These are phyloP conservation scores for Lagopus muta DNA, from an alignment of 2,113 vertebrate genomes.

Conservation along the genomic window DNA sequence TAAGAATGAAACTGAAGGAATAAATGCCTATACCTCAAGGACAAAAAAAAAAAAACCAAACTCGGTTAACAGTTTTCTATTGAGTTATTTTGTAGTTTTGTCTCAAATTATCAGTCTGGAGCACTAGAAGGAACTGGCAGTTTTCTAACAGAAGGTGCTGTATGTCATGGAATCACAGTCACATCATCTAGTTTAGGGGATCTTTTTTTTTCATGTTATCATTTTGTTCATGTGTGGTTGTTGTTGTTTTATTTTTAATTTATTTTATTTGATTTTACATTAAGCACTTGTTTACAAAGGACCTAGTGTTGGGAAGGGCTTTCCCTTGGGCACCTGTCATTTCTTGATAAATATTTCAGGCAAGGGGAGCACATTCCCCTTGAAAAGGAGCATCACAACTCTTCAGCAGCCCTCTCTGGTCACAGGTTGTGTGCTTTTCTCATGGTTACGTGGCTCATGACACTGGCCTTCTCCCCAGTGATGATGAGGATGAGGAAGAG, in stretches of 20 bases:
- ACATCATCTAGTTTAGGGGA: neutral
- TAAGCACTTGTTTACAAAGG: neutral
- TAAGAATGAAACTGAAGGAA: neutral
- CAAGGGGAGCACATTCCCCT: neutral
- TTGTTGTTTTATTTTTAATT: neutral
- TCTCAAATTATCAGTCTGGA: neutral
- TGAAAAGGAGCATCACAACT: neutral
- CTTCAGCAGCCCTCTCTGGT: neutral
- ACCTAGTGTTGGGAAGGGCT: neutral
- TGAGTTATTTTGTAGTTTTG: neutral
- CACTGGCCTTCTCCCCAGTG: neutral
- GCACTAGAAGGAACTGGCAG: neutral
- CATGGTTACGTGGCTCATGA: neutral
- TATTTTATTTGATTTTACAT: neutral
- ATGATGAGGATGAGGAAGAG: neutral
- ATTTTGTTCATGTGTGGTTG: no score
- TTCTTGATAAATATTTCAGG: neutral
- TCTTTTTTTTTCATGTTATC: neutral
- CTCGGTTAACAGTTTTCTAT: neutral
- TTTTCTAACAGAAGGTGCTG: neutral
- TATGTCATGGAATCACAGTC: neutral
- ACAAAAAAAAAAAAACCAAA: neutral
- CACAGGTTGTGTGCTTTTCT: neutral
- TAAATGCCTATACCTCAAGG: neutral
- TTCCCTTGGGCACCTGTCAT: neutral